Base-by-base conservation (phyloP, 2,113 vertebrate genomes). In the Pipa parva region DNA sequence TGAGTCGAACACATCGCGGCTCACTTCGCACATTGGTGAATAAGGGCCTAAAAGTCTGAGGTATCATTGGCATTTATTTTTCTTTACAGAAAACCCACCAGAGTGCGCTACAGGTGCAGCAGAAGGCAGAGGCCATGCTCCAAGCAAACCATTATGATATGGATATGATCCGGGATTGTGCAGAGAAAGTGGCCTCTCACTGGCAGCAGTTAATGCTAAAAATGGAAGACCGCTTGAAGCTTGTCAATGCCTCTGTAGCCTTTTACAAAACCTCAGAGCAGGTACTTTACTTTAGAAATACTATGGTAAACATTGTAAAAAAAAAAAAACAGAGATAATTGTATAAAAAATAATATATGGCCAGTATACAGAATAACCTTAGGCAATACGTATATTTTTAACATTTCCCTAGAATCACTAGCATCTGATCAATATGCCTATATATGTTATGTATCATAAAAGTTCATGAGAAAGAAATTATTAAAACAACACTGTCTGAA, bases 171-270 rank as follows among this genome's bases (percentile, higher is more conserved):
- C 80, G 95, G 2, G 97, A 99, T 79, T 99, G 97, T 1, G 97
- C 97, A 0, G 97, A 99, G 84, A 98, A 94, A 39, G 97, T 99
- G 50, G 97, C 96, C 29, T 97, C 95, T 0, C 96, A 99, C 59
- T 97, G 97, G 97, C 96, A 99, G 54, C 96, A 99, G 77, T 92
- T 99, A 67, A 99, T 99, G 97, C 87, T 99, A 54, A 99, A 98
- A 85, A 99, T 99, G 97, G 97, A 99, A 75, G 97, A 99, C 73
- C 90, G 96, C 25, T 92, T 99, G 59, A 99, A 99, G 79, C 93
- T 99, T n/a, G 97, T 99, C 76, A 99, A 99, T 0, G 97, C 97
- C 2, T 99, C 97, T 0, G 97, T 99, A 52, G 97, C 97, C 80
- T 99, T 99, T 77, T 99, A 99, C 80, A 99, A 99, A 80, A 99